phyloP scores from a whole-genome alignment of 2,888 invertebrate species.

The Cremastinae sp. region DNA sequence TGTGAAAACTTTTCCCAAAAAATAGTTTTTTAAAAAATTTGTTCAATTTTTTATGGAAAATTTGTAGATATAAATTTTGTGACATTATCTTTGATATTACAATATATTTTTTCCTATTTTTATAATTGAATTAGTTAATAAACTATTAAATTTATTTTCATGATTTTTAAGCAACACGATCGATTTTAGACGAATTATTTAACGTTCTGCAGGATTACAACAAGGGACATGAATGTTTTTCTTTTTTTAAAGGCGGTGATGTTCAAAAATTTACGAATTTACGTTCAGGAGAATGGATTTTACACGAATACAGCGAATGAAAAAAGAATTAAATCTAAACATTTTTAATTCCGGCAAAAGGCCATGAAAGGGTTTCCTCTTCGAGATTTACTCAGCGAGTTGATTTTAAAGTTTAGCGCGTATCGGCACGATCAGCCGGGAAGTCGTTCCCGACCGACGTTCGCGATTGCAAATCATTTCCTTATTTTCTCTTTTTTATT shows the following conservation, averaged over 20 bases:
- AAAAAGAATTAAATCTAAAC: constrained; percentile 71
- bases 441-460: constrained; percentile 63
- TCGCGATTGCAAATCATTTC: constrained; percentile 73
- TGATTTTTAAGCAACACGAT: too few species aligned
- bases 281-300: constrained; percentile 49
- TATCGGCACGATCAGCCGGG: constrained; percentile 67
- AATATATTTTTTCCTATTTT: too few species aligned
- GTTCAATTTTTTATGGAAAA: too few species aligned
- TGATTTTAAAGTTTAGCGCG: constrained; percentile 70
- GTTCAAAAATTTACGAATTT: constrained; percentile 58
- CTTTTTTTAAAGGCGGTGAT: constrained; percentile 33
- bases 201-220: background rate
- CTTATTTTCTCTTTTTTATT: constrained; percentile 41
- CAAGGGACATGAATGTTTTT: constrained; percentile 8
- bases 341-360: constrained; percentile 67
- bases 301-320: constrained; percentile 65
- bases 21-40: too few species aligned
- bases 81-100: too few species aligned
- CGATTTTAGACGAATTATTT: background rate
- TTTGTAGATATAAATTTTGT: too few species aligned
- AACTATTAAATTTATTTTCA: too few species aligned
- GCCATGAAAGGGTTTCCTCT: constrained; percentile 63
- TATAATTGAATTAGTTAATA: too few species aligned
- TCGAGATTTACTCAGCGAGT: constrained; percentile 66
- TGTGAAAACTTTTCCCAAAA: too few species aligned